These are phyloP conservation scores for Porites cylindrica DNA, from an alignment of 92 coral and sea anemone species.

Conservation along the genomic window DNA sequence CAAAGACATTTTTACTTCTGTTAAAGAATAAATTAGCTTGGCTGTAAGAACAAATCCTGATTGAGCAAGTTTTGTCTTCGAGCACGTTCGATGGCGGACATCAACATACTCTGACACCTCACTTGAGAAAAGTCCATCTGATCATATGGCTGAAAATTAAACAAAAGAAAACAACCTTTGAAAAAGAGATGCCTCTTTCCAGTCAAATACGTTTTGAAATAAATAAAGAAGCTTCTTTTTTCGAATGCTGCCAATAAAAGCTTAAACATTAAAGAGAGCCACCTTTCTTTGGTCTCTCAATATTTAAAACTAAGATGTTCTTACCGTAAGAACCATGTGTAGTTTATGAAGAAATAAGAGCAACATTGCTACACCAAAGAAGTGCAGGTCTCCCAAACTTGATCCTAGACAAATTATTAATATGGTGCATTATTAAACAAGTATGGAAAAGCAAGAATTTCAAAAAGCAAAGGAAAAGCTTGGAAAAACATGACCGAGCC, in stretches of 20 bases:
- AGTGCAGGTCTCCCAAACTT: slow-evolving; percentile 90
- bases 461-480: too few relatives aligned
- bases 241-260: too few relatives aligned
- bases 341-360: slow-evolving; percentile 89
- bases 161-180: not conserved
- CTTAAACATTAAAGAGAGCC: not conserved
- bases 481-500: too few relatives aligned
- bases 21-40: slow-evolving; percentile 59
- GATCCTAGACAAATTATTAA: slow-evolving; percentile 69
- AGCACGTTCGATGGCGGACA: slow-evolving; percentile 93
- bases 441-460: too few relatives aligned
- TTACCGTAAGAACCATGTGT: slow-evolving; percentile 89
- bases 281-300: not conserved
- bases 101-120: slow-evolving; percentile 97
- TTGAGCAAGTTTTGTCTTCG: slow-evolving; percentile 94
- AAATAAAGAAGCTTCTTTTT: too few relatives aligned
- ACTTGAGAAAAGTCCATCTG: slow-evolving; percentile 97
- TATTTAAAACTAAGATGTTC: slow-evolving; percentile 4
- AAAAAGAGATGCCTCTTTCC: too few relatives aligned
- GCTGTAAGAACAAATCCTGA: slow-evolving; percentile 94
- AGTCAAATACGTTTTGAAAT: too few relatives aligned
- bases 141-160: slow-evolving; percentile 86
- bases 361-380: slow-evolving; percentile 94
- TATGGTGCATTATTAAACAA: too few relatives aligned
- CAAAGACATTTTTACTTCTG: not conserved